A percentile compares a stretch with the other conserved stretches of the same genome.
phyloP scores from a whole-genome alignment of 2,113 vertebrate species.

The Tupaia chinensis region DNA sequence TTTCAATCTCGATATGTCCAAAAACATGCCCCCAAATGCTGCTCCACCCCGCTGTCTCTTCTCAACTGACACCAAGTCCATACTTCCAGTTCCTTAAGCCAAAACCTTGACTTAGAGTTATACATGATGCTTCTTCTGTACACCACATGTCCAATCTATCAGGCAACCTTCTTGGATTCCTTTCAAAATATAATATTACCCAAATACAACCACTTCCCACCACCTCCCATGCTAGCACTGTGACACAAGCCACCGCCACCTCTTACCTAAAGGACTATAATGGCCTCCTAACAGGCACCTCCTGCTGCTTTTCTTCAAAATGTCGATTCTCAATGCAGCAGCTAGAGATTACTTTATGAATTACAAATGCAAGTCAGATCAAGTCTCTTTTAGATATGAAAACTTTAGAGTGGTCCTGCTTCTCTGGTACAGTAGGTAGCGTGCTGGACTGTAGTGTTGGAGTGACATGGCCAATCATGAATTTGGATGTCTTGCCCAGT shows the following conservation, averaged over 20 bases:
- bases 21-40: not conserved
- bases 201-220: not conserved
- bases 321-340: not conserved
- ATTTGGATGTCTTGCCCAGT: too few relatives aligned
- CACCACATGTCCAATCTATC: not conserved
- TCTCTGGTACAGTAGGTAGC: too few relatives aligned
- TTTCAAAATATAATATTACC: not conserved
- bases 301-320: not conserved
- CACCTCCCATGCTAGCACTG: rapidly evolving
- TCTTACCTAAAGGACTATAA: not conserved
- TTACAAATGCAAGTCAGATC: not conserved
- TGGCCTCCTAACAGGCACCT: not conserved
- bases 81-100: not conserved
- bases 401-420: not conserved
- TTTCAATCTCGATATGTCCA: not conserved
- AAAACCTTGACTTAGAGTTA: not conserved
- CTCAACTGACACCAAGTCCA: not conserved
- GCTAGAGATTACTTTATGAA: not conserved
- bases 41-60: not conserved
- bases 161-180: not conserved
- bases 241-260: not conserved
- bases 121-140: not conserved
- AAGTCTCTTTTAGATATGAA: not conserved
- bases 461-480: too few relatives aligned
- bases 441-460: too few relatives aligned